A percentile compares a stretch with the other conserved stretches of the same genome.
phyloP scores from a whole-genome alignment of 1,140 invertebrate species.

The Drosophila santomea region DNA sequence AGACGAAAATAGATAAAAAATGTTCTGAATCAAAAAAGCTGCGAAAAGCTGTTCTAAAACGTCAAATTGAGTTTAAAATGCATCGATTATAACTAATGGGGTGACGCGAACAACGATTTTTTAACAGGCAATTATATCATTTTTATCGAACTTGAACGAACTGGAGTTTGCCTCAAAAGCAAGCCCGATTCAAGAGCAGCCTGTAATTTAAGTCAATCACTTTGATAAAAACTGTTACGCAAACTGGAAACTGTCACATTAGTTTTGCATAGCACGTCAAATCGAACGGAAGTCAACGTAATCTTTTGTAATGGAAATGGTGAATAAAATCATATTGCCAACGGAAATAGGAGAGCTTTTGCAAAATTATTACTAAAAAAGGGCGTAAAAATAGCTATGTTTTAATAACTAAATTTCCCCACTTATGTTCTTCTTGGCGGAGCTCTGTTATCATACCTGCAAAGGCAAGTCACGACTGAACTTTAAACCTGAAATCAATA shows the following conservation, averaged over 20 bases:
- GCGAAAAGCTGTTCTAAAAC: background rate
- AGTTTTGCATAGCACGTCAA: constrained; percentile 32
- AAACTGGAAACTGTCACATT: constrained; percentile 12
- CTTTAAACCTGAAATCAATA: constrained; percentile 35
- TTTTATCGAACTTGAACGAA: constrained; percentile 12
- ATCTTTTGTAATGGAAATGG: background rate
- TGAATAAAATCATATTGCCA: background rate
- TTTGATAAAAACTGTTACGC: constrained; percentile 24
- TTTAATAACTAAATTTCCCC: background rate
- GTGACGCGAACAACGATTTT: constrained; percentile 2
- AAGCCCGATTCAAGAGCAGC: constrained; percentile 17
- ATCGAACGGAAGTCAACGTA: constrained; percentile 1
- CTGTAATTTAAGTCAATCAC: constrained; percentile 18
- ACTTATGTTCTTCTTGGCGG: background rate
- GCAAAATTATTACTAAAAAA: no score
- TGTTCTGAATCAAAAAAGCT: background rate
- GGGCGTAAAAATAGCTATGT: background rate
- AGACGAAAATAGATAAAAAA: background rate
- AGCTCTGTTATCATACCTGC: constrained; percentile 18
- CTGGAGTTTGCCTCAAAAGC: constrained; percentile 4
- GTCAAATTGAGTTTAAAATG: constrained; percentile 3
- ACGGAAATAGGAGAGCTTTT: no score
- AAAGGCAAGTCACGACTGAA: constrained; percentile 35
- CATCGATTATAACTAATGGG: background rate
- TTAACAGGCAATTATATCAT: constrained; percentile 7